phyloP scores from a whole-genome alignment of 2,797 vertebrate species.

The Acanthurus leucopareius region DNA sequence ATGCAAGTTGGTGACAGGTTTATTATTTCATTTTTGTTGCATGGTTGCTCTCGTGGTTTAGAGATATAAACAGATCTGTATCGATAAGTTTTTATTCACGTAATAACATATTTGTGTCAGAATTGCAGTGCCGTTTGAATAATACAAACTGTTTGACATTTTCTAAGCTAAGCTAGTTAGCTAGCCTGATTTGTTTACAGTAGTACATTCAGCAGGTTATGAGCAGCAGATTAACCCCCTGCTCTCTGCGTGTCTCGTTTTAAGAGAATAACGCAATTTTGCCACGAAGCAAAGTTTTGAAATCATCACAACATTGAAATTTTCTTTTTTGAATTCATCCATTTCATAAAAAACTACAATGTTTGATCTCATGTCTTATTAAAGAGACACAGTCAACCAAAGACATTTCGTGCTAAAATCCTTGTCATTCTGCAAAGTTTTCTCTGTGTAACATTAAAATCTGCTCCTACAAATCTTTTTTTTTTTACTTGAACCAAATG shows the following conservation, averaged over 20 bases:
- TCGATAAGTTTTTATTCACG: not conserved
- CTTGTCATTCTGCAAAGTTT: not conserved
- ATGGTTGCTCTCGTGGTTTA: rapidly evolving
- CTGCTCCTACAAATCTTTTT: too few relatives aligned
- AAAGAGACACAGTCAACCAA: not conserved
- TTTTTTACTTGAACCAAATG: too few relatives aligned
- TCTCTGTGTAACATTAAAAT: not conserved
- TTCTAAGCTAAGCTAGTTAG: slow-evolving; percentile 32
- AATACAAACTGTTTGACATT: too few relatives aligned
- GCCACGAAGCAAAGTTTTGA: too few relatives aligned
- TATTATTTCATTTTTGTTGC: rapidly evolving
- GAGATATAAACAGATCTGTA: rapidly evolving
- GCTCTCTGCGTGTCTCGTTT: not conserved
- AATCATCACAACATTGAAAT: too few relatives aligned
- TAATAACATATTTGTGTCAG: not conserved
- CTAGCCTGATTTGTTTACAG: slow-evolving; percentile 62
- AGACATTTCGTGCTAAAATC: not conserved
- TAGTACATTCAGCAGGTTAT: not conserved
- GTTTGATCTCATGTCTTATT: too few relatives aligned
- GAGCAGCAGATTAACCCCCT: not conserved
- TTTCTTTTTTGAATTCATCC: too few relatives aligned
- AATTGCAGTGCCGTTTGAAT: not conserved
- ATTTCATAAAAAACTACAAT: too few relatives aligned
- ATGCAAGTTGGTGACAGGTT: slow-evolving; percentile 31
- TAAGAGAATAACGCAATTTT: too few relatives aligned